Evolutionary conservation across 2,888 invertebrate genomes (phyloP).

Genomic region (Sericinus montela): DNA sequence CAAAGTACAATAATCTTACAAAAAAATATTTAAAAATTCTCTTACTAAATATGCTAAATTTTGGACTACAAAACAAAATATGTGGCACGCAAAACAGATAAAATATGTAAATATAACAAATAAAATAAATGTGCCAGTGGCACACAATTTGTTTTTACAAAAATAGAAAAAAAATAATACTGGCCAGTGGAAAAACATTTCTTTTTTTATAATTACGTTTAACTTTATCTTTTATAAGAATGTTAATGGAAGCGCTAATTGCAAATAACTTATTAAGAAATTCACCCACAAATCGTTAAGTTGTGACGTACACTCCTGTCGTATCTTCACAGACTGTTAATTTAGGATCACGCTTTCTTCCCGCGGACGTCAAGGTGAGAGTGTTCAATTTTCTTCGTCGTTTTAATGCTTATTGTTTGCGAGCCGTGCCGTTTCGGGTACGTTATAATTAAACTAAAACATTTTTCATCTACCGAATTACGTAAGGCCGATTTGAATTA

Average conservation of each 20-base stretch:
- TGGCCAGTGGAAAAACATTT: too few species aligned
- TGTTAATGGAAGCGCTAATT: slow-evolving; percentile 4
- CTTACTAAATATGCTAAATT: too few species aligned
- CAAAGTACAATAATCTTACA: too few species aligned
- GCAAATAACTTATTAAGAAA: slow-evolving; percentile 15
- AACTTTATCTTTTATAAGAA: neutral
- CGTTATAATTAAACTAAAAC: neutral
- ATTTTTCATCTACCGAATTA: neutral
- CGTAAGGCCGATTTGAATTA: neutral
- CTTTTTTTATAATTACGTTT: too few species aligned
- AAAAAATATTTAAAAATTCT: too few species aligned
- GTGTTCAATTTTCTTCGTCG: slow-evolving; percentile 9
- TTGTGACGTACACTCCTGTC: slow-evolving; percentile 6
- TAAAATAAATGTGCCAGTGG: too few species aligned
- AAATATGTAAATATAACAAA: too few species aligned
- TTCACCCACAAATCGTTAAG: neutral
- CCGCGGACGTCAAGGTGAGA: slow-evolving; percentile 20
- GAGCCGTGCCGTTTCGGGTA: neutral
- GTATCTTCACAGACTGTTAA: slow-evolving; percentile 57
- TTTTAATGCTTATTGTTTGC: slow-evolving; percentile 1
- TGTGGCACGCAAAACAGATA: too few species aligned
- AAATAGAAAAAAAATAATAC: too few species aligned
- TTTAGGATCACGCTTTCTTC: slow-evolving; percentile 71
- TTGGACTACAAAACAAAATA: too few species aligned
- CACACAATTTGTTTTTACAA: too few species aligned